Base-by-base conservation (phyloP, 2,888 invertebrate species). In the Carterocephalus palaemon region DNA sequence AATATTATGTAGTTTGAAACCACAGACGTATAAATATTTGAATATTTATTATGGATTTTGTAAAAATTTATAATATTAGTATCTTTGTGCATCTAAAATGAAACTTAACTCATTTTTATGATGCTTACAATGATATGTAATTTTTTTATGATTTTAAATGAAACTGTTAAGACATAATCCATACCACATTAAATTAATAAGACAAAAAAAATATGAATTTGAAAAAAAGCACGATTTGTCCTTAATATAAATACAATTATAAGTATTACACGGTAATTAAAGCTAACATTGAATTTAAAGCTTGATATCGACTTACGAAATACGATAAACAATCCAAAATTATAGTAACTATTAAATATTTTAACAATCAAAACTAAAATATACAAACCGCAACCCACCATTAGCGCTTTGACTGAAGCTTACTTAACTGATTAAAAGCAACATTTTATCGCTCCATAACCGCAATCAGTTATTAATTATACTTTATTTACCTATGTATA, bases 281-380 rank as follows among this genome's bases (percentile, higher is more conserved):
- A 86, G 85, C 85, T 86, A 84, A 85, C 69, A 77, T 81, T 75
- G 69, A 85, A 83, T 85, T 86, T 86, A 86, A 86, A 86, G 85
- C 85, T 85, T 82, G 68, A 74, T 70, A 77, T 76, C 73, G 69
- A 83, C 78, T 78, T 77, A 75, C 62, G n/a, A n/a, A 66, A 55
- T 51, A 59, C 38, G 47, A 57, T 48, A 59, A 59, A 56, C 43
- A 54, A 54, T 48, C 13, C 23, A 20, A 37, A 45, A 45, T 45
- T 59, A 54, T 51, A 58, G 49, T 51, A 32, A 41, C 12, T 47
- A 52, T 57, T 47, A 33, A 52, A 48, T 37, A 47, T 28, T 36
- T 46, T 34, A 37, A 42, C 49, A 46, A 32, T 7, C 6, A 3
- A 22, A 32, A 29, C 4, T 23, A 12, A 26, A 10, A 17, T 31